phyloP scores from a whole-genome alignment of 2,888 invertebrate species.

The Drosophila algonquin region DNA sequence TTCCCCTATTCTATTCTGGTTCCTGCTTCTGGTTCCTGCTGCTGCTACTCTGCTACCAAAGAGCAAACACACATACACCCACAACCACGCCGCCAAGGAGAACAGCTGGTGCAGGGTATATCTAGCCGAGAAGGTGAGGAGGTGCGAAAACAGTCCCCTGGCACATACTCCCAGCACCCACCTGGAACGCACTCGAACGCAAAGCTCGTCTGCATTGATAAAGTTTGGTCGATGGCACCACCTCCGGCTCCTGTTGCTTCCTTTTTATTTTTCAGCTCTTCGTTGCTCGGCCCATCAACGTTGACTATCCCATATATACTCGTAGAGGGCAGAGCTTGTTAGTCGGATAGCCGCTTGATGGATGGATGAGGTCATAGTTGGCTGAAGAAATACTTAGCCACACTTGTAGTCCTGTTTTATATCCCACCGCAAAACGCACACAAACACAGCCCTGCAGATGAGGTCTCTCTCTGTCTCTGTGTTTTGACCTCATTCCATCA shows the following conservation, averaged over 20 bases:
- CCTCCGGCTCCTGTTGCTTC: slow-evolving; percentile 36
- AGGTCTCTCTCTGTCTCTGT: background rate
- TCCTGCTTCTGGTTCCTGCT: slow-evolving; percentile 23
- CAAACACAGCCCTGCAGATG: background rate
- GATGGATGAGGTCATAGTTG: slow-evolving; percentile 68
- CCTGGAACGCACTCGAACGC: slow-evolving; percentile 4
- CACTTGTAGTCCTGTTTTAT: background rate
- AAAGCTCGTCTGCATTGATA: slow-evolving; percentile 8
- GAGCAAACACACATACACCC: background rate
- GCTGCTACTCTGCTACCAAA: slow-evolving; percentile 1
- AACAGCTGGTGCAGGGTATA: slow-evolving; percentile 28
- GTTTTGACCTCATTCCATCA: background rate
- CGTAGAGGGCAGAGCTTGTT: slow-evolving; percentile 18
- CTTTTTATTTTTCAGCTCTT: slow-evolving; percentile 10
- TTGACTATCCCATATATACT: slow-evolving; percentile 46
- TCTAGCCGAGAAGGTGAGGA: background rate
- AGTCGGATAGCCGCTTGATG: slow-evolving; percentile 35
- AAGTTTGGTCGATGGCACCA: slow-evolving; percentile 43
- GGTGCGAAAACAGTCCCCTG: background rate
- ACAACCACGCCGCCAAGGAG: background rate
- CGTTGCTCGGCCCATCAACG: slow-evolving; percentile 36
- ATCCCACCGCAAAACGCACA: background rate
- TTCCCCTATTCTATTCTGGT: slow-evolving; percentile 22
- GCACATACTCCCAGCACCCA: background rate
- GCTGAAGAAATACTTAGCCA: background rate